Evolutionary conservation across 1,140 invertebrate genomes (phyloP), one percentile per base, ranked within the genome.

Genomic region (Drosophila sechellia): DNA sequence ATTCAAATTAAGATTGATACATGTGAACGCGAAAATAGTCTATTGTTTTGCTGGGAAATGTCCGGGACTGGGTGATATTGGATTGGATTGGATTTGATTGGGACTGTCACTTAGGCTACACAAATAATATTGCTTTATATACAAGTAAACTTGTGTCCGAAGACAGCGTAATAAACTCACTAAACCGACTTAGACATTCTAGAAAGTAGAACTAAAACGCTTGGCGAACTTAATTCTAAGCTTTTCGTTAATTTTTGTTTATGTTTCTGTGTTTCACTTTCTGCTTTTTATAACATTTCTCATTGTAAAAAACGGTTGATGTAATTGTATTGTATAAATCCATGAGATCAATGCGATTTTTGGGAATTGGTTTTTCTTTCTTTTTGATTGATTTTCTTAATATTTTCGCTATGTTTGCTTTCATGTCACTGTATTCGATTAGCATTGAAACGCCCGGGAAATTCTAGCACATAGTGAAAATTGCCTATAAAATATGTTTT

Each of bases 261-360:
- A 46, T 55, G 72, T 46, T 74, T 37, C 49, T 31, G 40, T 55
- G 63, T 39, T 70, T 70, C 54, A 71, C 54, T 71, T 68, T 45
- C 17, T 39, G 64, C 61, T 71, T 55, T 27, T 34, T 61, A 59
- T 64, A 64, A 72, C 48, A 48, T 83, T 85, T 83, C 64, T 90
- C 73, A 66, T 69, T 74, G 79, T 75, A 86, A 79, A 81, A 71
- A 70, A 70, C 60, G 42, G 39, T 75, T 78, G 64, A 77, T 77
- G 71, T 79, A 65, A 70, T 74, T 90, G 73, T 84, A 80, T 73
- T 87, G 84, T 80, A 86, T 84, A 86, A 91, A 90, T 83, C 81
- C 77, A 80, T 92, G 90, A 92, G 90, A 92, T 92, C 90, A 92
- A 83, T 90, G 84, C 77, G 86, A 90, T 91, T 91, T 92, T 92